phyloP scores from a whole-genome alignment of 1,140 invertebrate species.

The Saccostrea echinata region DNA sequence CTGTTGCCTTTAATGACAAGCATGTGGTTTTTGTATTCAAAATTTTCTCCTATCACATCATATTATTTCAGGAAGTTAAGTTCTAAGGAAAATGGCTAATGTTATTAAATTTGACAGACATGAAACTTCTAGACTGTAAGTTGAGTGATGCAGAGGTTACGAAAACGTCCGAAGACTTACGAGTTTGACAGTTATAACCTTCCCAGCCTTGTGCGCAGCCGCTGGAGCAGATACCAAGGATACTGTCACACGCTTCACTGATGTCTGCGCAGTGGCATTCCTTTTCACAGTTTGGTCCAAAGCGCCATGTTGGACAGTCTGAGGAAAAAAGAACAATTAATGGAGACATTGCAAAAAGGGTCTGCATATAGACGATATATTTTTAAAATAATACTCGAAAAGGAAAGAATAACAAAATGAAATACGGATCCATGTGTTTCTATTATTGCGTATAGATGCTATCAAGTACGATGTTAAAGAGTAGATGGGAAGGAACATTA shows the following conservation, averaged over 20 bases:
- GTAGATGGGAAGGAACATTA: background rate
- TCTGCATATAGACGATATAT: too few species aligned
- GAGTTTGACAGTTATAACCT: conserved; percentile 73
- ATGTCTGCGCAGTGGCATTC: conserved; percentile 73
- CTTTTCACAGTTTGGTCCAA: conserved; percentile 72
- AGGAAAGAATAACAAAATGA: too few species aligned
- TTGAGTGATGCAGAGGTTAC: background rate
- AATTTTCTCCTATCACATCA: background rate
- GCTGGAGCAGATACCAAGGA: conserved; percentile 70
- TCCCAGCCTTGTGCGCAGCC: conserved; percentile 72
- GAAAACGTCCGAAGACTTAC: conserved; percentile 59
- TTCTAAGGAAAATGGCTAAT: background rate
- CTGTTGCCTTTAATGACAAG: background rate
- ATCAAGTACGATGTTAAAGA: background rate
- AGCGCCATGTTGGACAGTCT: conserved; percentile 72
- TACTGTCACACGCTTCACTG: conserved; percentile 71
- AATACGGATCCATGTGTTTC: too few species aligned
- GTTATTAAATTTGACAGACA: background rate
- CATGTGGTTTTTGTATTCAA: conserved; percentile 2
- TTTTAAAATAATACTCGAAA: too few species aligned
- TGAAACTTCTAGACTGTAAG: background rate
- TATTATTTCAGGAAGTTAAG: background rate
- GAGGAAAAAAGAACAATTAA: background rate
- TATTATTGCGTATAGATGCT: background rate
- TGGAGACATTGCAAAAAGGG: background rate